Conservation (phyloP, 2,888 invertebrate genomes). For the Acleris literana region DNA sequence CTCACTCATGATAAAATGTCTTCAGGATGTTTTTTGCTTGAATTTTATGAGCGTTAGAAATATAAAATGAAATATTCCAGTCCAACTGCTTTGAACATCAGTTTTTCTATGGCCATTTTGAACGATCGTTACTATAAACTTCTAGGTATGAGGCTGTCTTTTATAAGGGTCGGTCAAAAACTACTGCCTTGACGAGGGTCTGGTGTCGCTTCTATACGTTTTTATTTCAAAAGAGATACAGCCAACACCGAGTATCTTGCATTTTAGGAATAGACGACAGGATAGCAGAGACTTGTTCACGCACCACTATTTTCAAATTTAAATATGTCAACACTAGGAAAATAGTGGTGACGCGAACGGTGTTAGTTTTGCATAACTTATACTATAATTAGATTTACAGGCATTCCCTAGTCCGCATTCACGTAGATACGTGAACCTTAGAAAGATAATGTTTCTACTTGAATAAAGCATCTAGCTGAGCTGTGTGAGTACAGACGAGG, state of each 20-base stretch:
- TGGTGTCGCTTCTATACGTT: conserved; percentile 15
- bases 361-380: conserved; percentile 33
- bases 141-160: too few species aligned
- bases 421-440: background rate
- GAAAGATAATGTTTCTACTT: background rate
- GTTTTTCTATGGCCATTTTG: too few species aligned
- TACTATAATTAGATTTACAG: conserved; percentile 29
- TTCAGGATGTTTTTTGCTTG: too few species aligned
- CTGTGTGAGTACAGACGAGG: conserved; percentile 14
- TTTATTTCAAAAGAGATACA: conserved; percentile 41
- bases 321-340: background rate
- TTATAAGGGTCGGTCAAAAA: background rate
- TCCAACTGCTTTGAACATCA: too few species aligned
- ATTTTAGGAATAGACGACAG: conserved; percentile 17
- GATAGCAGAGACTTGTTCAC: conserved; percentile 13
- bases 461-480: conserved; percentile 24
- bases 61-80: too few species aligned
- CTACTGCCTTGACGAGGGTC: background rate
- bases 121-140: too few species aligned
- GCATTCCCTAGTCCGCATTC: conserved; percentile 20
- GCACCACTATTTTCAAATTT: conserved; percentile 13
- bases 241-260: conserved; percentile 47
- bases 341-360: conserved; percentile 14
- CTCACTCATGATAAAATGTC: too few species aligned
- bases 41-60: too few species aligned